Conservation (phyloP, 2,888 invertebrate species). For the Tetanocera ferruginea region DNA sequence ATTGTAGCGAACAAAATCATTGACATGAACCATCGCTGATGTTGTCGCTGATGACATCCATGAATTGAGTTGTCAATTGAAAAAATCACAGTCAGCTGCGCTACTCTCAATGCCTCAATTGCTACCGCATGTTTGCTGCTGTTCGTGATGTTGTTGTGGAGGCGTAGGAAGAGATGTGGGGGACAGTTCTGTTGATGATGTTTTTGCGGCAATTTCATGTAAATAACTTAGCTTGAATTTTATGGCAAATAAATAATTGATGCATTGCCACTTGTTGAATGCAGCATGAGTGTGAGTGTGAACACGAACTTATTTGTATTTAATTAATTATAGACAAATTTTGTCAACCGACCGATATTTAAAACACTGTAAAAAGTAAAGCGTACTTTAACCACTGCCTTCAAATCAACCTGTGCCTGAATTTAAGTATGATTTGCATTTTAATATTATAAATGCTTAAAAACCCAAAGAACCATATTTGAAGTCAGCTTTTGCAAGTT, state of each 20-base stretch:
- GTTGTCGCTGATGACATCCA: background rate
- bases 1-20: constrained; percentile 1
- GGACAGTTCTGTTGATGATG: background rate
- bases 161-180: no score
- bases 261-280: constrained; percentile 6
- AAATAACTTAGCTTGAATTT: background rate
- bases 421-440: no score
- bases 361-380: no score
- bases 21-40: background rate
- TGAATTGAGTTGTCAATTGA: constrained; percentile 19
- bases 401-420: no score
- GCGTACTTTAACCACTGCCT: no score
- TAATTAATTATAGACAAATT: constrained; percentile 1
- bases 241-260: constrained; percentile 18
- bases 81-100: background rate
- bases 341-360: no score
- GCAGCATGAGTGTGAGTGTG: background rate
- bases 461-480: no score
- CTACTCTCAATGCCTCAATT: no score
- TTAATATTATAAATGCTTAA: no score
- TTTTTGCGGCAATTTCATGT: background rate
- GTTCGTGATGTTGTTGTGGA: background rate
- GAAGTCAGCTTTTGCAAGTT: no score
- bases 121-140: background rate
- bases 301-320: constrained; percentile 11